Conservation (phyloP, 2,888 invertebrate species). For the Cenopis cana region DNA sequence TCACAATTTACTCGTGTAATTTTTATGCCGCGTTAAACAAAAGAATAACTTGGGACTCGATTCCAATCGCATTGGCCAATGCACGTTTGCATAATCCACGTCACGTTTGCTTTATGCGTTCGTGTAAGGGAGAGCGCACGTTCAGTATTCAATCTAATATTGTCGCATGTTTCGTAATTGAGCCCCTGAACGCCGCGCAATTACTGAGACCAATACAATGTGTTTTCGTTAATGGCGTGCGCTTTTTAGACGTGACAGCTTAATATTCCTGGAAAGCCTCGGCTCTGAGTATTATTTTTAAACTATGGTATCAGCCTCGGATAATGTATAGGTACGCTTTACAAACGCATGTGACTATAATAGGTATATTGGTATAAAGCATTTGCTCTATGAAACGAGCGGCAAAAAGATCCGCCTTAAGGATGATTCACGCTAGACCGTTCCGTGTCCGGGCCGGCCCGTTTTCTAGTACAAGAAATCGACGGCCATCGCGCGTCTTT, state of each 20-base stretch:
- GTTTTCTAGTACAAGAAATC: too few species aligned
- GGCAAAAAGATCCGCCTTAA: too few species aligned
- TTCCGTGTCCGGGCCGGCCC: too few species aligned
- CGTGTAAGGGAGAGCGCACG: background rate
- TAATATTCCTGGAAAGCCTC: conserved; percentile 26
- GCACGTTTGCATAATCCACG: background rate
- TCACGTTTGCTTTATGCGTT: background rate
- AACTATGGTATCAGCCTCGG: background rate
- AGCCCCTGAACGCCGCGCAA: conserved; percentile 10
- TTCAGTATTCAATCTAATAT: background rate
- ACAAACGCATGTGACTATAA: too few species aligned
- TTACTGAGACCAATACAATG: conserved; percentile 26
- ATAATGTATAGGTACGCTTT: background rate
- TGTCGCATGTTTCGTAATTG: background rate
- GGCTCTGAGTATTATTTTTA: conserved; percentile 11
- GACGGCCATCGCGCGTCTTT: too few species aligned
- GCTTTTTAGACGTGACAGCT: conserved; percentile 25
- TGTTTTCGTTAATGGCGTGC: conserved; percentile 31
- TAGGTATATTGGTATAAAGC: too few species aligned
- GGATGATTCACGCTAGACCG: too few species aligned
- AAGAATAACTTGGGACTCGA: background rate
- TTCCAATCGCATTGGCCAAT: background rate
- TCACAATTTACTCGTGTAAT: conserved; percentile 12
- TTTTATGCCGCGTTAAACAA: background rate
- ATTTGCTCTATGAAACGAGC: too few species aligned